Evolutionary conservation across 2,797 vertebrate genomes (phyloP), one percentile per base, ranked within the genome.

Genomic region (Discoglossus pictus): DNA sequence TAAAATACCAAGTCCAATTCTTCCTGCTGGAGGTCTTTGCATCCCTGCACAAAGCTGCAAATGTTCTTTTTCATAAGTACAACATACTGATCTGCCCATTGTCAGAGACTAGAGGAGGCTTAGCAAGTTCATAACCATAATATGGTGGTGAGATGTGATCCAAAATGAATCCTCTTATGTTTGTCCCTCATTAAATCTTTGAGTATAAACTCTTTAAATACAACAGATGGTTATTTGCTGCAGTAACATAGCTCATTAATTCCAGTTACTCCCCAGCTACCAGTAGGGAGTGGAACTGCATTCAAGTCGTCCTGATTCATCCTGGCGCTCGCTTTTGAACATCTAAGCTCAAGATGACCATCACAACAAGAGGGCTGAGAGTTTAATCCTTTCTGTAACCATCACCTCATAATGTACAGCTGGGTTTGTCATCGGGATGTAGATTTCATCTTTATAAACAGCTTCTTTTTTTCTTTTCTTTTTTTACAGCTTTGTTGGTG

Each of bases 171-270:
- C 68, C 68, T 65, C 61, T 71, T 71, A 71, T 71, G 68, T 71
- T 71, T 71, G 68, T 65, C 68, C 61, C 68, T 71, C 68, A 71
- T 71, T 71, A 71, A 71, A 71, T 71, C 68, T 71, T 59, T 64
- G 68, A 71, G 68, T 71, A 71, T 71, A 71, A 71, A 71, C 68
- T 71, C 68, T 64, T 71, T 65, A 71, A 71, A 71, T 71, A 71
- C 68, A 71, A 59, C 68, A 71, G 68, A 71, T 71, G 68, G 68
- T 71, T 71, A 71, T 71, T 71, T 71, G 61, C 68, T 65, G 61
- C 53, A 71, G 64, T 71, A 71, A 65, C 60, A 71, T 71, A 71
- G 68, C 68, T 71, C 68, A 71, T 71, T 71, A 71, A 71, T 64
- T 71, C 68, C 61, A 71, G 68, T 56, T 71, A 65, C 61, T 71